phyloP scores from a whole-genome alignment of 2,888 invertebrate species.

The Luperina testacea region DNA sequence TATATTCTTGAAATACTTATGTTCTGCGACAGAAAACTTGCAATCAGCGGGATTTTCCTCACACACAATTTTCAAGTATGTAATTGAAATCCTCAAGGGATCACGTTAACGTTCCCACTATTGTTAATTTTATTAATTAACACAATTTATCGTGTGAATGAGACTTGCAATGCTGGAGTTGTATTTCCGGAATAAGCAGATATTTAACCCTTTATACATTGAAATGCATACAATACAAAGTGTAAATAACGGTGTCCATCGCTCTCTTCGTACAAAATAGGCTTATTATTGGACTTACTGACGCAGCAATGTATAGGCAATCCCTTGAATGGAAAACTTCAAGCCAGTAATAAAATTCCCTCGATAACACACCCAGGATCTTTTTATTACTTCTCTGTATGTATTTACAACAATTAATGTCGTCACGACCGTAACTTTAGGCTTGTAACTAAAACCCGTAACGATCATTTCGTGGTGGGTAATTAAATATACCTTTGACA shows the following conservation, averaged over 20 bases:
- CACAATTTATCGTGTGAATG: constrained; percentile 37
- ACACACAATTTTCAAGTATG: constrained; percentile 10
- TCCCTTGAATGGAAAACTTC: background rate
- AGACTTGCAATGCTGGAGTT: constrained; percentile 13
- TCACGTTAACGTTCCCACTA: constrained; percentile 49
- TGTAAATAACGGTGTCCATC: background rate
- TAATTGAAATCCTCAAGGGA: constrained; percentile 43
- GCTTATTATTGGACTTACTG: background rate
- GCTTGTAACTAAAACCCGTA: background rate
- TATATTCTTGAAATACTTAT: background rate
- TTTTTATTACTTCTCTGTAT: background rate
- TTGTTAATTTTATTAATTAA: constrained; percentile 36
- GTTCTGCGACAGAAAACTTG: constrained; percentile 10
- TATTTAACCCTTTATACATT: background rate
- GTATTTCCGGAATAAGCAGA: constrained; percentile 19
- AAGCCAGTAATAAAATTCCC: background rate
- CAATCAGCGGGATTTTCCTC: background rate
- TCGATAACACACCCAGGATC: background rate
- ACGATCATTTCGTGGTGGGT: background rate
- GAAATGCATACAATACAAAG: background rate
- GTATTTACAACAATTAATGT: background rate
- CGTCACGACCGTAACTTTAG: background rate
- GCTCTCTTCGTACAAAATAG: background rate
- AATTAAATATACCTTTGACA: background rate
- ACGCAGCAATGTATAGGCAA: background rate